Percentiles rank a stretch among this genome's conserved stretches.
Evolutionary conservation across 2,888 invertebrate species (phyloP).

Genomic region (Xestoiulus laeticollis): DNA sequence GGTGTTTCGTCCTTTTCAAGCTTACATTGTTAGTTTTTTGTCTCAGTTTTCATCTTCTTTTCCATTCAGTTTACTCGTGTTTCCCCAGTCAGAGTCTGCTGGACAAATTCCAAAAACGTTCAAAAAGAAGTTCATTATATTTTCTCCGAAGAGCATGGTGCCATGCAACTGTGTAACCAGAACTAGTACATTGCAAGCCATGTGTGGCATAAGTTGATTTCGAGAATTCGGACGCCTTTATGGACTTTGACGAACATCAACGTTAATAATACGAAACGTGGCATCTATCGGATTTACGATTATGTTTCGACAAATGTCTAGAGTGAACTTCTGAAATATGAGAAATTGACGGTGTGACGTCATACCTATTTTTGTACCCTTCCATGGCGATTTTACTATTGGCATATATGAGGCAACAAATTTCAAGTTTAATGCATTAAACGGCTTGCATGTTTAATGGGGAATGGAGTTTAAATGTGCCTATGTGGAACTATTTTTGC

Average conservation of each 20-base stretch:
- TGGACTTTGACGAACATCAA: background rate
- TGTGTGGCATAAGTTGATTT: background rate
- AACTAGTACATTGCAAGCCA: background rate
- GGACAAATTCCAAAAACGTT: background rate
- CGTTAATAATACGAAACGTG: background rate
- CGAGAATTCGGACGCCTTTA: background rate
- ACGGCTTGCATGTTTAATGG: too few species aligned
- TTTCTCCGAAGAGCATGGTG: background rate
- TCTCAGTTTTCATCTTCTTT: constrained; percentile 12
- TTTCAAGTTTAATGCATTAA: too few species aligned
- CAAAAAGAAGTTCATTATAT: background rate
- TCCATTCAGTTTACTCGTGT: background rate
- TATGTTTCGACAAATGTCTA: background rate
- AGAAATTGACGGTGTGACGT: background rate
- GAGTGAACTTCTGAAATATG: background rate
- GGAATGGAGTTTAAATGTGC: too few species aligned
- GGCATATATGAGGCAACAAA: too few species aligned
- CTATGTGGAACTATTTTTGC: too few species aligned
- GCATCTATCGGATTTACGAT: background rate
- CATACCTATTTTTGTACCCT: background rate
- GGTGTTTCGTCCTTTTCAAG: background rate
- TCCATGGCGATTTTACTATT: too few species aligned
- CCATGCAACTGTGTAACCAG: background rate
- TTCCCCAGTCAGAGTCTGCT: background rate
- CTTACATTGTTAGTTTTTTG: constrained; percentile 27